A percentile compares a stretch with the other conserved stretches of the same genome.
Conservation (phyloP, 2,113 vertebrate genomes). For the Struthio camelus region DNA sequence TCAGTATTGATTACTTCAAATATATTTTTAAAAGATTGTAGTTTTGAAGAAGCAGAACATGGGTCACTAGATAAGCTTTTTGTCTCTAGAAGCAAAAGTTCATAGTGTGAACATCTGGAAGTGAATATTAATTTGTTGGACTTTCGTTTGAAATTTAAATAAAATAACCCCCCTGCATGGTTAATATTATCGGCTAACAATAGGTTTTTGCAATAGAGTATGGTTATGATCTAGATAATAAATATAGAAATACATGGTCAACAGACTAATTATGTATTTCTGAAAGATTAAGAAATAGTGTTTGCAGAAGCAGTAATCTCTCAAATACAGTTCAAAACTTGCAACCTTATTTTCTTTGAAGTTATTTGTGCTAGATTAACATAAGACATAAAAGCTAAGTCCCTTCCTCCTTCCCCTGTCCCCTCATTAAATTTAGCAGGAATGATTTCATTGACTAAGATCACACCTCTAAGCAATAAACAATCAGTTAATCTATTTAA, state of each 20-base stretch:
- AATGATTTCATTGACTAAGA: background rate
- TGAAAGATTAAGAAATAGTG: background rate
- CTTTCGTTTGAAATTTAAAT: background rate
- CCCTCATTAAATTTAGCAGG: background rate
- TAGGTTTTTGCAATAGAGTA: background rate
- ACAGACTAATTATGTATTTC: background rate
- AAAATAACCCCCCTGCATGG: background rate
- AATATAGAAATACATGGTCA: background rate
- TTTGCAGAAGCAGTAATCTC: background rate
- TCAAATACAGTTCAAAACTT: background rate
- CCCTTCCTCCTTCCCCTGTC: background rate
- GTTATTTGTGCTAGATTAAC: background rate
- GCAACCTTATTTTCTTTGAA: background rate
- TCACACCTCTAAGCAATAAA: background rate
- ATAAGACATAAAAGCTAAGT: background rate
- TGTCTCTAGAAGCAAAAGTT: background rate
- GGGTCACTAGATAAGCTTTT: background rate
- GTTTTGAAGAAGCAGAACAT: background rate
- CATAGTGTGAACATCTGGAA: background rate
- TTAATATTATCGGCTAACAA: background rate
- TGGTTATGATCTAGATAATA: background rate
- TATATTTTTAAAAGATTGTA: background rate
- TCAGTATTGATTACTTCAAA: conserved; percentile 16
- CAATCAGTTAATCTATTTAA: background rate
- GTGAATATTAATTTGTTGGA: background rate